Conservation (phyloP, 2,113 vertebrate genomes). For the Rhombomys opimus region DNA sequence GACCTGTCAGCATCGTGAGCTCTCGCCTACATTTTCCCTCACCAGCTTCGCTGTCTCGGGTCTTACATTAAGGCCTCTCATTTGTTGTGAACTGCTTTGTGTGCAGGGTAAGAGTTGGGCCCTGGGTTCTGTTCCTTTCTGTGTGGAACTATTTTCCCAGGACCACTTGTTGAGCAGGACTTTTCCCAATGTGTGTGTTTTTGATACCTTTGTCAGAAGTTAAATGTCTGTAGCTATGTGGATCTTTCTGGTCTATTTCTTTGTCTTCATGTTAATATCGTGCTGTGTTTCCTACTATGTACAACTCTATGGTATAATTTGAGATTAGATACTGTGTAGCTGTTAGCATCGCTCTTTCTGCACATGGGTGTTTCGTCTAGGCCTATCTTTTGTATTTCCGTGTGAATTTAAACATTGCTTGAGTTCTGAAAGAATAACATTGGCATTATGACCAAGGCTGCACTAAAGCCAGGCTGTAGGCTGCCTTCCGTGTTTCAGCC, state of each 20-base stretch:
- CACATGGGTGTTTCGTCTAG: background rate
- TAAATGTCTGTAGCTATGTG: background rate
- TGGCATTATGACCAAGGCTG: background rate
- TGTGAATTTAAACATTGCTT: background rate
- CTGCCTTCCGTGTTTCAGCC: background rate
- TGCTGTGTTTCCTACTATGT: background rate
- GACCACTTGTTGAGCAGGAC: background rate
- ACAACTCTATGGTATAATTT: background rate
- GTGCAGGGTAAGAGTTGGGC: too few relatives aligned
- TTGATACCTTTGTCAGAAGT: background rate
- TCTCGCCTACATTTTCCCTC: background rate
- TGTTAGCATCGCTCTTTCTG: background rate
- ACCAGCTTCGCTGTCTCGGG: background rate
- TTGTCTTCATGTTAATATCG: background rate
- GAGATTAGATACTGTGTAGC: background rate
- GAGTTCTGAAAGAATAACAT: background rate
- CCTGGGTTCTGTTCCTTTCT: background rate
- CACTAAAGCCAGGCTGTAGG: background rate
- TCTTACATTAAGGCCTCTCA: background rate
- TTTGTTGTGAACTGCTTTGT: background rate
- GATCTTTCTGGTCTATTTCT: background rate
- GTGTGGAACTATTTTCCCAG: background rate
- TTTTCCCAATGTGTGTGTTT: background rate
- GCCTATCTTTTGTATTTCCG: background rate
- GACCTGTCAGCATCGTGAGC: background rate